Evolutionary conservation across 2,113 vertebrate species (phyloP).

Genomic region (Suncus etruscus): DNA sequence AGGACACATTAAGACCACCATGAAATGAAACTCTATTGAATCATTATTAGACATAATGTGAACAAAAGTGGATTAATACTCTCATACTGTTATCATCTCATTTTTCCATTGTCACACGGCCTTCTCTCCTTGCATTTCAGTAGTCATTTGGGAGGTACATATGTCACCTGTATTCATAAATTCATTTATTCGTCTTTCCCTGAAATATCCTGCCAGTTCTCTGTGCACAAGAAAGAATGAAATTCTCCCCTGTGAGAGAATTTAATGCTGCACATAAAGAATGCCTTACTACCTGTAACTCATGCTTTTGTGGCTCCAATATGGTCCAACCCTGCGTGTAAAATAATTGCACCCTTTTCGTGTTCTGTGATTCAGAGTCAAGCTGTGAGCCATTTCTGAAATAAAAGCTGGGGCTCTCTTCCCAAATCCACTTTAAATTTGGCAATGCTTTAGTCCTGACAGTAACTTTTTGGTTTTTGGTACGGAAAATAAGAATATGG

Average conservation of each 20-base stretch:
- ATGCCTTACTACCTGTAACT: background rate
- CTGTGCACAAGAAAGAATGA: background rate
- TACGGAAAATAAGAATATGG: fast-evolving
- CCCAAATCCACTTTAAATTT: background rate
- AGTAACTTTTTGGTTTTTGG: background rate
- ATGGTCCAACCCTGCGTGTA: background rate
- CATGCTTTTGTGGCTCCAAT: fast-evolving
- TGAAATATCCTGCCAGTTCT: fast-evolving
- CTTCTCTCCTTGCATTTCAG: background rate
- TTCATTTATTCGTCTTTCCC: no score
- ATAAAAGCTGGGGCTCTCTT: background rate
- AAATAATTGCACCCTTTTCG: background rate
- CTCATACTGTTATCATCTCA: background rate
- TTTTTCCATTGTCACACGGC: background rate
- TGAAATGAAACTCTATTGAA: conserved; percentile 16
- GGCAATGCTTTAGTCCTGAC: background rate
- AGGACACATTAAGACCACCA: background rate
- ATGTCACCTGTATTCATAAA: no score
- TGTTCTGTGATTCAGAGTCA: background rate
- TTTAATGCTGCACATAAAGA: background rate
- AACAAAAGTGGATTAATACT: background rate
- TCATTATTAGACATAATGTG: background rate
- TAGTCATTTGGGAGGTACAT: no score
- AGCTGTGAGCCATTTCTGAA: background rate
- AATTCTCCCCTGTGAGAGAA: no score